Conservation (phyloP, 2,797 vertebrate species). For the Lycodopsis pacificus region DNA sequence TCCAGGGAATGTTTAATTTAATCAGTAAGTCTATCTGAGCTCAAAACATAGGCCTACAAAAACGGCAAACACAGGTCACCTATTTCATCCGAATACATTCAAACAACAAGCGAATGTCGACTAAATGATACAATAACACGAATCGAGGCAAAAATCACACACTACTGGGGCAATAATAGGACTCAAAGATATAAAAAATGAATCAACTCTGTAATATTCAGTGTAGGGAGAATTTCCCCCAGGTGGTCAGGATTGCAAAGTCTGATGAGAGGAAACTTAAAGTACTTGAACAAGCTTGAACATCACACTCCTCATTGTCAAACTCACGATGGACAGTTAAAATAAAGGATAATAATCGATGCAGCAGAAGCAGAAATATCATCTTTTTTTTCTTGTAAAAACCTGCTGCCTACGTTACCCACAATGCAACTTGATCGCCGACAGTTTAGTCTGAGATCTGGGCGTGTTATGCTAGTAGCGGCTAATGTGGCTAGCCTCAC, state of each 20-base stretch:
- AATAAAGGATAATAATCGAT: not conserved
- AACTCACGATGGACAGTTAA: not conserved
- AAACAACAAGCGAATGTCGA: not conserved
- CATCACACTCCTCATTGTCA: not conserved
- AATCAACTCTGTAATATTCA: not conserved
- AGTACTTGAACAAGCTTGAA: not conserved
- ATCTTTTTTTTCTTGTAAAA: not conserved
- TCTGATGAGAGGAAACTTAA: not conserved
- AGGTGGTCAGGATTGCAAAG: not conserved
- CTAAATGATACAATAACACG: slow-evolving; percentile 21
- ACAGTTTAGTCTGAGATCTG: too few relatives aligned
- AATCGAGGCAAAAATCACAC: slow-evolving; percentile 40
- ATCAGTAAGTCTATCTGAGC: slow-evolving; percentile 16
- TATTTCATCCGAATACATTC: slow-evolving; percentile 19
- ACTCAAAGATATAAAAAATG: not conserved
- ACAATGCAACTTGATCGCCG: too few relatives aligned
- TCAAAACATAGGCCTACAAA: slow-evolving; percentile 6
- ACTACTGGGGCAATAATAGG: slow-evolving; percentile 45
- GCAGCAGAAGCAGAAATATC: not conserved
- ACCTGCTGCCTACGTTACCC: not conserved
- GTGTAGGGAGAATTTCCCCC: not conserved
- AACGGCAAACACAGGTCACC: slow-evolving; percentile 2
- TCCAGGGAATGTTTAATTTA: slow-evolving; percentile 30
- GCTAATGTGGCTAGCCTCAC: too few relatives aligned
- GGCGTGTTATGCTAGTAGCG: too few relatives aligned